phyloP scores from a whole-genome alignment of 2,797 vertebrate genomes.

The Gila robusta region DNA sequence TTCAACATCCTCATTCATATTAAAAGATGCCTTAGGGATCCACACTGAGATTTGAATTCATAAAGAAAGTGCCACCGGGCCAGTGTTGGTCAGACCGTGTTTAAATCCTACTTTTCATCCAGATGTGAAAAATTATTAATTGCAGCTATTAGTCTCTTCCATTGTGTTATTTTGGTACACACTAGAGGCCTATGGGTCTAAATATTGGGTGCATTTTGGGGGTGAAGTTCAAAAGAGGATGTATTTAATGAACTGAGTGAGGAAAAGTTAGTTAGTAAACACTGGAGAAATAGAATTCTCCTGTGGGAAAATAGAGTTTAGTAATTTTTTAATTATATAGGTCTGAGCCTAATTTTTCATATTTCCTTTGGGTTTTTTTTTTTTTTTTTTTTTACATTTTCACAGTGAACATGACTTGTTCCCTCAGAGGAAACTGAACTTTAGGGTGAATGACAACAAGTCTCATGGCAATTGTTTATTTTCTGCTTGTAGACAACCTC shows the following conservation, averaged over 20 bases:
- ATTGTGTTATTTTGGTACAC: conserved; percentile 35
- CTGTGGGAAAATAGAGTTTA: conserved; percentile 43
- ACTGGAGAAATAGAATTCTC: not conserved
- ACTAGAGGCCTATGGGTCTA: conserved; percentile 46
- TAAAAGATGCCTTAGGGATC: conserved; percentile 56
- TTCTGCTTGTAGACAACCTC: conserved; percentile 21
- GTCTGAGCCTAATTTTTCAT: conserved; percentile 1
- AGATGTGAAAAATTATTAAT: conserved; percentile 63
- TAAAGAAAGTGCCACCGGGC: conserved; percentile 46
- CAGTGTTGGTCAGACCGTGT: conserved; percentile 37
- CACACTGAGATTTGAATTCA: conserved; percentile 58
- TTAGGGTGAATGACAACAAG: conserved; percentile 47
- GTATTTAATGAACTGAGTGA: conserved; percentile 32
- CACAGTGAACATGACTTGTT: not conserved
- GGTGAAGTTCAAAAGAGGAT: conserved; percentile 52
- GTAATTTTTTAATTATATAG: conserved; percentile 8
- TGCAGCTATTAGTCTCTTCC: conserved; percentile 47
- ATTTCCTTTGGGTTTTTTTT: no score
- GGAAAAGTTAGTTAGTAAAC: conserved; percentile 33
- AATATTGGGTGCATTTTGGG: conserved; percentile 38
- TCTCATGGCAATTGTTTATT: conserved; percentile 37
- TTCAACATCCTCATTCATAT: conserved; percentile 59
- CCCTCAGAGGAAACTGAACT: conserved; percentile 54
- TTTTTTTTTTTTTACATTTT: not conserved
- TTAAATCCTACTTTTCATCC: conserved; percentile 49